phyloP scores from a whole-genome alignment of 2,888 invertebrate genomes.

The Hirudinaria manillensis region DNA sequence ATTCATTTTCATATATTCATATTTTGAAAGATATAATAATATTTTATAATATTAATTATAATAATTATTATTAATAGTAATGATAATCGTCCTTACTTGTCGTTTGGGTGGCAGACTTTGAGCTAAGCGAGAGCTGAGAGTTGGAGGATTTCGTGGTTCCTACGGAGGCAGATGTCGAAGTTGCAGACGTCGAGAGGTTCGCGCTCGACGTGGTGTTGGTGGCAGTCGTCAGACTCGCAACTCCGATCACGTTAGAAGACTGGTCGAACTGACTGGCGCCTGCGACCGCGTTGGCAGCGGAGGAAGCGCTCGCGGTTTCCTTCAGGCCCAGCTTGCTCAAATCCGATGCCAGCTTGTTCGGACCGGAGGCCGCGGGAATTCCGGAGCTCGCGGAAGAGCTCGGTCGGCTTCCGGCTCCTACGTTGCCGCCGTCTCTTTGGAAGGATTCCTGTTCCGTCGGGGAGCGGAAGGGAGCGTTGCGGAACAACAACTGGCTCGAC shows the following conservation, averaged over 20 bases:
- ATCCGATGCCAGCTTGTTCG: conserved; percentile 23
- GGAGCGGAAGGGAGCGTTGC: conserved; percentile 1
- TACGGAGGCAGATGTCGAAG: conserved; percentile 9
- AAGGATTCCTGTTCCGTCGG: conserved; percentile 7
- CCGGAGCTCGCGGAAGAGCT: conserved; percentile 1
- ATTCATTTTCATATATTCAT: too few species aligned
- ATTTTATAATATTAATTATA: too few species aligned
- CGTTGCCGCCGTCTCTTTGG: neutral
- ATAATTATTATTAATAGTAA: too few species aligned
- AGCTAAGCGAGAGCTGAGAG: conserved; percentile 2
- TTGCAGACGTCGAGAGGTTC: neutral
- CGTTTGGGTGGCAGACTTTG: conserved; percentile 17
- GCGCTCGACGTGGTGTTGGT: conserved; percentile 26
- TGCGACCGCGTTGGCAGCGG: neutral
- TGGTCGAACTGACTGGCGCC: neutral
- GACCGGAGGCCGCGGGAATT: neutral
- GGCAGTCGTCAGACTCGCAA: conserved; percentile 17
- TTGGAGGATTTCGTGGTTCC: conserved; percentile 13
- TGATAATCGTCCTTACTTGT: too few species aligned
- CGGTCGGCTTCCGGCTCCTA: neutral
- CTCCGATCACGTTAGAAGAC: neutral
- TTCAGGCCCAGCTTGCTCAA: conserved; percentile 19
- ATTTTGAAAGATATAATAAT: too few species aligned
- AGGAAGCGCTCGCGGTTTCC: conserved; percentile 4
- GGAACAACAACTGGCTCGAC: conserved; percentile 8